Base-by-base conservation (phyloP, 2,113 vertebrate genomes). In the Pagrus major region DNA sequence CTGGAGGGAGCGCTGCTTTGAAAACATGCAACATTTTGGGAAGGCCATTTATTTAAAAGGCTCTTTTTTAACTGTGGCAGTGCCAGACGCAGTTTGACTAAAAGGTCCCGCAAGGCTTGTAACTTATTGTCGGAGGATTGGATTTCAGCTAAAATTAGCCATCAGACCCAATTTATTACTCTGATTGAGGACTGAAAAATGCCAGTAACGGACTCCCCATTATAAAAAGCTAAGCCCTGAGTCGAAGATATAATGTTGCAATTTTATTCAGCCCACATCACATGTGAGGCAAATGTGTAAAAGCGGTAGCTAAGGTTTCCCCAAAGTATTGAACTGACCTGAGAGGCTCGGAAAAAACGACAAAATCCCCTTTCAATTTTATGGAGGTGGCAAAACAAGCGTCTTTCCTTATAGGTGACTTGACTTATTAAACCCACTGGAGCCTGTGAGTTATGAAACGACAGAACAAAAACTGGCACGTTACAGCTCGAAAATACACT, bases 91-190 rank as follows among this genome's bases (percentile, higher is more conserved):
- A 69, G 86, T 87, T 84, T 81, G 88, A 89, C 86, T 94, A 86
- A 94, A 93, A 85, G 91, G 85, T 92, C 94, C 93, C 94, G 12
- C 78, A 86, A 85, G 93, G 80, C 88, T 88, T 91, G 83, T 95
- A 94, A 95, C 87, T 91, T 93, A 94, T 94, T 88, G 92, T 92
- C 76, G 66, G 66, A 76, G 93, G 89, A 91, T 94, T 90, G 91
- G 81, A 92, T 94, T 94, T 94, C 93, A 58, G 86, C 93, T 94
- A 93, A 94, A 94, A 94, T 95, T 95, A 94, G 91, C 93, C 91
- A 92, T 90, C 85, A 91, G 87, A 78, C 84, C 59, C 84, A 88
- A 94, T 94, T 94, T 94, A 94, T 94, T 91, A 88, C 90, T 81
- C 78, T 81, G 88, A 93, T 94, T 85, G 90, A 93, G 91, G 78